phyloP scores from a whole-genome alignment of 1,140 invertebrate genomes.

The Chrysopa pallens region DNA sequence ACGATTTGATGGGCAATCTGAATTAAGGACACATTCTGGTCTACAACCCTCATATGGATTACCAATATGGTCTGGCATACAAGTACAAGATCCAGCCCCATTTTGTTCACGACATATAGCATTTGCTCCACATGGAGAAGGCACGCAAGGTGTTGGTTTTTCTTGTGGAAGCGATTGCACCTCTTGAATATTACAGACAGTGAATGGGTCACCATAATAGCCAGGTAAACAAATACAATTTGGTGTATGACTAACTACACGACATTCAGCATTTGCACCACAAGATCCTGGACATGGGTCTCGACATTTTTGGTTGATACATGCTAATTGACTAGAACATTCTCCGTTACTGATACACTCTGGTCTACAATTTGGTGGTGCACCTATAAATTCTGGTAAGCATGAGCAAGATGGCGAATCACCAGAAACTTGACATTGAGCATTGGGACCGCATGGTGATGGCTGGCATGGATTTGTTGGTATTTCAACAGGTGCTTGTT shows the following conservation, averaged over 20 bases:
- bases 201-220: constrained; percentile 38
- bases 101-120: constrained; percentile 42
- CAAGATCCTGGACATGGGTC: constrained; percentile 47
- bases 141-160: constrained; percentile 38
- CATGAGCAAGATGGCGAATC: constrained; percentile 44
- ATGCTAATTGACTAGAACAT: constrained; percentile 38
- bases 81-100: constrained; percentile 41
- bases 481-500: constrained; percentile 4
- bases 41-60: constrained; percentile 62
- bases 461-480: constrained; percentile 41
- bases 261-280: constrained; percentile 41
- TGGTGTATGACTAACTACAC: constrained; percentile 43
- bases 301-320: constrained; percentile 46
- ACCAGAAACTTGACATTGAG: constrained; percentile 38
- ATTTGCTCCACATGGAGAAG: constrained; percentile 59
- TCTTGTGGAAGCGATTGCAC: constrained; percentile 9
- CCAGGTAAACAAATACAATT: constrained; percentile 37
- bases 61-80: constrained; percentile 47
- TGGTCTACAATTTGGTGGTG: constrained; percentile 43
- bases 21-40: constrained; percentile 61
- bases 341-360: constrained; percentile 46
- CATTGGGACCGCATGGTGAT: constrained; percentile 52
- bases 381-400: constrained; percentile 36
- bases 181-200: constrained; percentile 23
- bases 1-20: constrained; percentile 62